Evolutionary conservation across 92 coral and sea anemone genomes (phyloP).

Genomic region (Heliopora coerulea): DNA sequence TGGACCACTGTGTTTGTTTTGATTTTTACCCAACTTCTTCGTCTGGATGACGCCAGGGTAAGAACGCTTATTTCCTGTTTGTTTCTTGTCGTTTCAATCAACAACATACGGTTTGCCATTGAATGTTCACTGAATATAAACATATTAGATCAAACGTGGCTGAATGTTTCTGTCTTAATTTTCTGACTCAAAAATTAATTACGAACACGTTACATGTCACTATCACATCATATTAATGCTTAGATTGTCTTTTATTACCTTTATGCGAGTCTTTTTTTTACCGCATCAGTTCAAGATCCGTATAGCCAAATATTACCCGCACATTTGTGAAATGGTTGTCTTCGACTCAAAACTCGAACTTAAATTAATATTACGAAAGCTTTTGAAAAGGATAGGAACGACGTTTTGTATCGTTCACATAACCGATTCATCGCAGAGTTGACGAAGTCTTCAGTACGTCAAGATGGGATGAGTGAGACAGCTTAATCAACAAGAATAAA

Average conservation of each 20-base stretch:
- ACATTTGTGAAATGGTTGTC: constrained; percentile 84
- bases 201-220: neutral
- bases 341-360: constrained; percentile 78
- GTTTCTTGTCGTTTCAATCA: no score
- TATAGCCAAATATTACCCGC: constrained; percentile 63
- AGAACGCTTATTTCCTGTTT: constrained; percentile 15
- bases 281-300: constrained; percentile 82
- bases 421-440: constrained; percentile 7
- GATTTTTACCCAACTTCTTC: constrained; percentile 74
- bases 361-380: constrained; percentile 71
- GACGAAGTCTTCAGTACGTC: neutral
- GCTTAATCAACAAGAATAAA: neutral
- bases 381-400: constrained; percentile 77
- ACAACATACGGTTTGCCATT: neutral
- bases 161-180: no score
- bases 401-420: constrained; percentile 57
- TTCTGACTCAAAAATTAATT: no score
- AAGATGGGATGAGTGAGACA: neutral
- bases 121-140: neutral
- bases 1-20: no score
- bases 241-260: no score
- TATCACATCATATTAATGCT: no score
- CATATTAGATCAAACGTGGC: neutral
- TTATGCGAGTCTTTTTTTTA: neutral
- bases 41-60: constrained; percentile 83